Percentiles rank a stretch among this genome's conserved stretches.
Evolutionary conservation across 2,113 vertebrate genomes (phyloP).

Genomic region (Tricholaema leucomelas): DNA sequence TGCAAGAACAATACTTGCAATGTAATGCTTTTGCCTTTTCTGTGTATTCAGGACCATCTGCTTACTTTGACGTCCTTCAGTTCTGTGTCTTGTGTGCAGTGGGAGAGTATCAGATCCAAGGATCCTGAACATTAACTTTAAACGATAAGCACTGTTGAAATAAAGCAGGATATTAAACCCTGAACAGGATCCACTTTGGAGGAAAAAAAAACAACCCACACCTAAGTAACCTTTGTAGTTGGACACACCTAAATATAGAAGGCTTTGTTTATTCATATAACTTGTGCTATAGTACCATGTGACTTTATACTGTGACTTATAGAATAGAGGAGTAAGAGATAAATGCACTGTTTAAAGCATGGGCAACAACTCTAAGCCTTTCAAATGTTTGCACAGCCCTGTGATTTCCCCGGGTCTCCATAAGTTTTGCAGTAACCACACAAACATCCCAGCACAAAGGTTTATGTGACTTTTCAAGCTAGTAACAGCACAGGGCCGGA

Average conservation of each 20-base stretch:
- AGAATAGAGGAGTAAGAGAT: background rate
- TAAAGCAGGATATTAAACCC: background rate
- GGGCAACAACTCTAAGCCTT: background rate
- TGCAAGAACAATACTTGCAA: background rate
- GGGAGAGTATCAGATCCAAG: background rate
- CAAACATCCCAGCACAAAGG: background rate
- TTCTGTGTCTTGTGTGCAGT: background rate
- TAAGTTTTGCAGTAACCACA: background rate
- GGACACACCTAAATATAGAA: constrained; percentile 1
- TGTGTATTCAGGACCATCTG: background rate
- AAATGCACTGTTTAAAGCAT: background rate
- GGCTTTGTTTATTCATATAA: background rate
- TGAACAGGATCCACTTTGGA: constrained; percentile 8
- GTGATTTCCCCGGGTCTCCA: background rate
- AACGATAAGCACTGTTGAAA: background rate
- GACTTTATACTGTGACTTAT: background rate
- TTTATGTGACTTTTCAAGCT: background rate
- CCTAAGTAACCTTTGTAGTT: background rate
- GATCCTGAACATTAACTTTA: background rate
- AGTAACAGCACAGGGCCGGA: background rate
- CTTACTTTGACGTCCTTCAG: background rate
- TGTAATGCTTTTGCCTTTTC: background rate
- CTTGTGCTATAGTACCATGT: background rate
- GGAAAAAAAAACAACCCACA: background rate
- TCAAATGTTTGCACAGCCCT: background rate